Evolutionary conservation across 2,888 invertebrate genomes (phyloP).

Genomic region (Archips crataeganus): DNA sequence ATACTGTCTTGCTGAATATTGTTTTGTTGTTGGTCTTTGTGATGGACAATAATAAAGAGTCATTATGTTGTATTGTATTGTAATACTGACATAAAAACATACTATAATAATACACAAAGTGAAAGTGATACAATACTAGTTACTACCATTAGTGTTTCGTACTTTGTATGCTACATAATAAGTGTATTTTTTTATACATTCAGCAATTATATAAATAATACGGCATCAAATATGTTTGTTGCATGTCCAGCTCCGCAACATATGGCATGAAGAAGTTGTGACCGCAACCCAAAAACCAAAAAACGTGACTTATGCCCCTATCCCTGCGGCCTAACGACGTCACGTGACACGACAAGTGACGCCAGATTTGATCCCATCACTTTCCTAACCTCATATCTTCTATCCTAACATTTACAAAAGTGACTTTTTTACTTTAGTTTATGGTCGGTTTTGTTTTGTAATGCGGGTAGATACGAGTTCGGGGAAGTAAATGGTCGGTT

Average conservation of each 20-base stretch:
- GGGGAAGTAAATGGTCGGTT: background rate
- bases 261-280: background rate
- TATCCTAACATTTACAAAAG: background rate
- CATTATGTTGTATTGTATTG: no score
- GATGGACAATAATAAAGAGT: no score
- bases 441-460: background rate
- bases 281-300: conserved; percentile 22
- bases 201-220: no score
- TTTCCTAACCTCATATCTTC: background rate
- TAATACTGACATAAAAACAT: no score
- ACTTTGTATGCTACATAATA: no score
- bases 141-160: no score
- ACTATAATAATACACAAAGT: no score
- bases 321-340: conserved; percentile 39
- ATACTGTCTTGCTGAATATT: no score
- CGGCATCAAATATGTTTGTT: no score
- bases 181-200: no score
- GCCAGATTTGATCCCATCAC: conserved; percentile 32
- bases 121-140: no score
- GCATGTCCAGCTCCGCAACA: background rate
- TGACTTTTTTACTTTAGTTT: background rate
- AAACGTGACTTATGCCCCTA: conserved; percentile 21
- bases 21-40: no score
- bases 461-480: background rate
- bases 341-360: conserved; percentile 43